Percentiles rank a stretch among this genome's conserved stretches.
phyloP scores from a whole-genome alignment of 2,113 vertebrate species.

The Chitala chitala region DNA sequence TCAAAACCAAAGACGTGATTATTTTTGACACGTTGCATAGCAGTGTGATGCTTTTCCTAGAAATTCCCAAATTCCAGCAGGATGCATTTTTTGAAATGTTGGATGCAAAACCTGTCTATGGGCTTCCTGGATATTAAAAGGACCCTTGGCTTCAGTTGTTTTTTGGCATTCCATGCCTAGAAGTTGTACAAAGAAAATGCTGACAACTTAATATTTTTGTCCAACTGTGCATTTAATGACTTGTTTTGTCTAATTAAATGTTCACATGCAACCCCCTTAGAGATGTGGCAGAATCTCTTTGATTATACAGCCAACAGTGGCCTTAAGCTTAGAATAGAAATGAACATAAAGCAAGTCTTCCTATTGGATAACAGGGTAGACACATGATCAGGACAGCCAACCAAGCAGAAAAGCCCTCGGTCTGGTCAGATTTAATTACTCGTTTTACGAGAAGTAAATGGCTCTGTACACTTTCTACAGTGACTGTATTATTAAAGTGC shows the following conservation, averaged over 20 bases:
- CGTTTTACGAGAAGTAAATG: not conserved
- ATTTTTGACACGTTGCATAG: too few relatives aligned
- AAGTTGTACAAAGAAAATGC: not conserved
- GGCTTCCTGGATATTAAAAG: too few relatives aligned
- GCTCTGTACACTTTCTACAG: not conserved
- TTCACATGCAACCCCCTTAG: not conserved
- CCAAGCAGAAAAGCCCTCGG: not conserved
- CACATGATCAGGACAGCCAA: not conserved
- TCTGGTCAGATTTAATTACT: not conserved
- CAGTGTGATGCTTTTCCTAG: too few relatives aligned
- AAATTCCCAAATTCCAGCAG: too few relatives aligned
- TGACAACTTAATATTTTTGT: not conserved
- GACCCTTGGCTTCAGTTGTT: not conserved
- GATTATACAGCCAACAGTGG: not conserved
- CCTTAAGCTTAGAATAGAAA: not conserved
- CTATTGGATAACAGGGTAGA: not conserved
- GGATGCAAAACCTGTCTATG: too few relatives aligned
- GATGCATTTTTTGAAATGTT: too few relatives aligned
- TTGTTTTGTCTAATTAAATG: not conserved
- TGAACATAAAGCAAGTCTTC: not conserved
- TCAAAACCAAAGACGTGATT: too few relatives aligned
- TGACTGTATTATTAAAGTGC: too few relatives aligned
- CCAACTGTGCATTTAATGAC: not conserved
- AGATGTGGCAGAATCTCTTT: not conserved
- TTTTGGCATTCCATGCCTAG: not conserved